Evolutionary conservation across 2,888 invertebrate genomes (phyloP).

Genomic region (Conomelus anceps): DNA sequence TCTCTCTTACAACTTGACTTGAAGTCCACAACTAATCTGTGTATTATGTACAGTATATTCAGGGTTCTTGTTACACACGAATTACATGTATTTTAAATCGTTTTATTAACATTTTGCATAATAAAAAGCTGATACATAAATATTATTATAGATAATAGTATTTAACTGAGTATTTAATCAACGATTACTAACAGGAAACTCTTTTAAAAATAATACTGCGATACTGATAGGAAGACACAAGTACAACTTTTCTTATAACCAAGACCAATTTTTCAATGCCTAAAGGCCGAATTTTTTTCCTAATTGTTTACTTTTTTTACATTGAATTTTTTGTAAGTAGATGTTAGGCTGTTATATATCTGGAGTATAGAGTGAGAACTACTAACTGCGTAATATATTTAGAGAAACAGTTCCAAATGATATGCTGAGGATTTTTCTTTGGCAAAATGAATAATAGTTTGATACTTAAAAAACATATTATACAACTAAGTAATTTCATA

Average conservation of each 20-base stretch:
- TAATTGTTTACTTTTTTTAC: background rate
- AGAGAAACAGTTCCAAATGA: background rate
- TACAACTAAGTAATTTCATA: background rate
- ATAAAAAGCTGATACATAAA: background rate
- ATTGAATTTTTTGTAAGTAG: background rate
- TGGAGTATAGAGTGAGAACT: background rate
- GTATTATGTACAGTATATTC: background rate
- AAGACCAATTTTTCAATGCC: background rate
- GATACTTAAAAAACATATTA: background rate
- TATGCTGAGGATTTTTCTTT: background rate
- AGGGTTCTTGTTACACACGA: background rate
- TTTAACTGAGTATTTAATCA: background rate
- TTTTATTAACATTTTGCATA: background rate
- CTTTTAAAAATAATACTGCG: background rate
- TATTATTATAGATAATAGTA: background rate
- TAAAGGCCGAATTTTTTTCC: background rate
- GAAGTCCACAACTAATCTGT: background rate
- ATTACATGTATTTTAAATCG: background rate
- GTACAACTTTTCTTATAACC: background rate
- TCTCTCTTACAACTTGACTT: background rate
- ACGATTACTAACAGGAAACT: background rate
- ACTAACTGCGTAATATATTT: background rate
- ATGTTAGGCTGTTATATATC: background rate
- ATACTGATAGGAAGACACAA: background rate
- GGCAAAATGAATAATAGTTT: background rate